phyloP scores from a whole-genome alignment of 2,113 vertebrate genomes.

The Paramisgurnus dabryanus region DNA sequence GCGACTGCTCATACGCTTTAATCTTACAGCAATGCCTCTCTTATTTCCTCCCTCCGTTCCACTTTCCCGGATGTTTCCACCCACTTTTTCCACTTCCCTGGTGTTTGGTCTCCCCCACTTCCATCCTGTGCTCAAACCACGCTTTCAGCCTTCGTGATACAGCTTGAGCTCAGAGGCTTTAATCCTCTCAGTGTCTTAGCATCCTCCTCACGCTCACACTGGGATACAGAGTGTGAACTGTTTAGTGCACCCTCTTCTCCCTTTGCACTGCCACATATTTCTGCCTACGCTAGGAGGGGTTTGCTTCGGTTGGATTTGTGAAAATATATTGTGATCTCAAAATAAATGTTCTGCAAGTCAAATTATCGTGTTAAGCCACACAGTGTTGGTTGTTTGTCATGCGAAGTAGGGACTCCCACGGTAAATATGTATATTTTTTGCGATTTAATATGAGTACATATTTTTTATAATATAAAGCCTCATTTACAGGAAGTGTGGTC shows the following conservation, averaged over 20 bases:
- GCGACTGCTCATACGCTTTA: slow-evolving; percentile 44
- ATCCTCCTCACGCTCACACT: slow-evolving; percentile 5
- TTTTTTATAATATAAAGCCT: neutral
- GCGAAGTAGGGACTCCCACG: too few species aligned
- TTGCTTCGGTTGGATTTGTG: too few species aligned
- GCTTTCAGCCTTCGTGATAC: neutral
- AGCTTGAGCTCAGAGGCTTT: slow-evolving; percentile 1
- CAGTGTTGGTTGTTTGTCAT: too few species aligned
- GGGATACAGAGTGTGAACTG: slow-evolving; percentile 15
- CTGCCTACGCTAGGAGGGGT: neutral
- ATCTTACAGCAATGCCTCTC: slow-evolving; percentile 37
- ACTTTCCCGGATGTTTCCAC: neutral
- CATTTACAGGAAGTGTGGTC: slow-evolving; percentile 25
- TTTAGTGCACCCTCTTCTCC: slow-evolving; percentile 22
- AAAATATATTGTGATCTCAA: too few species aligned
- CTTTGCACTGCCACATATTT: neutral
- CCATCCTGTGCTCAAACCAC: slow-evolving; percentile 16
- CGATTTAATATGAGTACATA: too few species aligned
- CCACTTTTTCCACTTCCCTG: slow-evolving; percentile 25
- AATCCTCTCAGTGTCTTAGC: slow-evolving; percentile 13
- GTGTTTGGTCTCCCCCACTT: neutral
- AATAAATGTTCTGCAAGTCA: too few species aligned
- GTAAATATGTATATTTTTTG: neutral
- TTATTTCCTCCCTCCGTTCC: slow-evolving; percentile 14
- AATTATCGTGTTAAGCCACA: too few species aligned